Evolutionary conservation across 2,113 vertebrate genomes (phyloP).

Genomic region (Zeus faber): DNA sequence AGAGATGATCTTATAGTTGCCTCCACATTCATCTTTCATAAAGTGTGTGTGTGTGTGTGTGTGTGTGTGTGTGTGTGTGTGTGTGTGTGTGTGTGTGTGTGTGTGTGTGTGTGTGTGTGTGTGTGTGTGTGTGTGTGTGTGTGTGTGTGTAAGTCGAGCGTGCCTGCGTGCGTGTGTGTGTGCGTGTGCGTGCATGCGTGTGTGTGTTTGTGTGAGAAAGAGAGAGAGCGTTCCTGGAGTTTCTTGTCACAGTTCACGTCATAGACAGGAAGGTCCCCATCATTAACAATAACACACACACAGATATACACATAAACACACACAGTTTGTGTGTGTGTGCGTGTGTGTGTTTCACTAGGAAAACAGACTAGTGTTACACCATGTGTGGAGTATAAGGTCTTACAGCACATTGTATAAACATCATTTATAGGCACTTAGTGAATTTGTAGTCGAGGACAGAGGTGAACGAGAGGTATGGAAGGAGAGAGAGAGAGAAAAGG

Average conservation of each 20-base stretch:
- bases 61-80: no score
- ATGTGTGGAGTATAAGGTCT: conserved; percentile 26
- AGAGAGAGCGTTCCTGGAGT: background rate
- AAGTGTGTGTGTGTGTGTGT: no score
- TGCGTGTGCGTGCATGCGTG: background rate
- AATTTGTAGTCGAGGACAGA: background rate
- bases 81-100: no score
- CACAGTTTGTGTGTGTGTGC: conserved; percentile 33
- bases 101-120: no score
- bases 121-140: background rate
- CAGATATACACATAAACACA: conserved; percentile 1
- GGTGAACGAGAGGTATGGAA: background rate
- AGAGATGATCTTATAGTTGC: no score
- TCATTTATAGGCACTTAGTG: conserved; percentile 13
- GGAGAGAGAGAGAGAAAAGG: background rate
- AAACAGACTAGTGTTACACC: conserved; percentile 25
- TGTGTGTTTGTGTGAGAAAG: conserved; percentile 1
- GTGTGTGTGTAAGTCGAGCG: background rate
- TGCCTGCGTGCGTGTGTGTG: background rate
- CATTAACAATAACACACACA: conserved; percentile 32
- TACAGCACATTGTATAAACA: conserved; percentile 26
- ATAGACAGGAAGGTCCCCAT: conserved; percentile 43
- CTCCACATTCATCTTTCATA: no score
- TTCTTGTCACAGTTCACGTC: conserved; percentile 26
- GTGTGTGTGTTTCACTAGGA: no score